A percentile compares a stretch with the other conserved stretches of the same genome.
Conservation (phyloP, 1,140 invertebrate genomes). For the Tetranychus cinnabarinus region DNA sequence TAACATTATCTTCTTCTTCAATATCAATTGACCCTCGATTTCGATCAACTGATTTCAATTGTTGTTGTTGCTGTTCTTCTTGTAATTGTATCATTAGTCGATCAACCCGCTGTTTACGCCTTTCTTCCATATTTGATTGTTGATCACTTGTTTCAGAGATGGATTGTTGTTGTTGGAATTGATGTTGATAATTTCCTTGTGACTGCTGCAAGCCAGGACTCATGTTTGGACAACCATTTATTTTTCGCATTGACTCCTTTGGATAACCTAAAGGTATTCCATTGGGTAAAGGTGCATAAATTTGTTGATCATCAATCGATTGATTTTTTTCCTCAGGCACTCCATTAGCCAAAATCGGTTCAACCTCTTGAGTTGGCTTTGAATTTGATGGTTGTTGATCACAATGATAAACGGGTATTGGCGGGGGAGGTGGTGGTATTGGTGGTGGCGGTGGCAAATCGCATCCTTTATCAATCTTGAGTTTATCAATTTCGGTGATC, state of each 20-base stretch:
- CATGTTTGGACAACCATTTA: too few species aligned
- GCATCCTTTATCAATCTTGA: not conserved
- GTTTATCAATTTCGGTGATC: constrained; percentile 2
- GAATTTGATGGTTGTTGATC: not conserved
- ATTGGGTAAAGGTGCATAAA: not conserved
- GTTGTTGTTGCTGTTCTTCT: not conserved
- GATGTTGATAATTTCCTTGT: not conserved
- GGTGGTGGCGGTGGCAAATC: constrained; percentile 7
- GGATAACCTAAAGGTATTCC: not conserved
- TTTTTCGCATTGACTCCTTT: not conserved
- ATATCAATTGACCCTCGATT: constrained; percentile 38
- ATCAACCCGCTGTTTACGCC: not conserved
- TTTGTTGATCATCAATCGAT: not conserved
- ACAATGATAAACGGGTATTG: constrained; percentile 11
- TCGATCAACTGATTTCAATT: not conserved
- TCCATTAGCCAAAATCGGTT: not conserved
- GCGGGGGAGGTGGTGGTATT: constrained; percentile 15
- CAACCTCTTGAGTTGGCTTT: constrained; percentile 1
- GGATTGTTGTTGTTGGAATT: not conserved
- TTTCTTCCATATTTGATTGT: not conserved
- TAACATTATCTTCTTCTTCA: constrained; percentile 25
- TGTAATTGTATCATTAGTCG: constrained; percentile 1
- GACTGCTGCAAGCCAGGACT: not conserved
- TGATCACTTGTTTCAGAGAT: not conserved
- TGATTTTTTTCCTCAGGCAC: not conserved